These are phyloP conservation scores for Saimiri boliviensis DNA, from an alignment of 2,113 vertebrate species.

Conservation along the genomic window DNA sequence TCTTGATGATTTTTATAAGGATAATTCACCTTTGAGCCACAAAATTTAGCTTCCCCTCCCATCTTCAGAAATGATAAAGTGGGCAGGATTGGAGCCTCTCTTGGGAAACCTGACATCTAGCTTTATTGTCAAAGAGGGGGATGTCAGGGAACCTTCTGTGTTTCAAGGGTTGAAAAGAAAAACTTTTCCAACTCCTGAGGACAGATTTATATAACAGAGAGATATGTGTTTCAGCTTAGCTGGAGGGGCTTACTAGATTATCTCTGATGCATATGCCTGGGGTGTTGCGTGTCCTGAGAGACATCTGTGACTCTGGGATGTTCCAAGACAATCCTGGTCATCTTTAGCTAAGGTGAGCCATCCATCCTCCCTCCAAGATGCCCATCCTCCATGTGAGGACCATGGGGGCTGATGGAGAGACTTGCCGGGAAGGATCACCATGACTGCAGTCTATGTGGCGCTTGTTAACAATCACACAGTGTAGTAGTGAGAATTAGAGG, in stretches of 20 bases:
- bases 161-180: neutral
- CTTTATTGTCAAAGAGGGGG: neutral
- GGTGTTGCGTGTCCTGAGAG: neutral
- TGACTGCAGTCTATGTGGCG: neutral
- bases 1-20: neutral
- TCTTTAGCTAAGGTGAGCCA: neutral
- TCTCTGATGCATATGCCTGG: neutral
- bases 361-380: neutral
- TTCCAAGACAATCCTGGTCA: neutral
- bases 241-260: neutral
- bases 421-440: neutral
- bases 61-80: neutral
- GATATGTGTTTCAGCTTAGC: neutral
- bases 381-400: neutral
- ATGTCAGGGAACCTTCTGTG: neutral
- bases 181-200: neutral
- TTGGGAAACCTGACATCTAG: neutral
- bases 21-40: conserved; percentile 19
- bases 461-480: neutral
- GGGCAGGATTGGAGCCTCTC: neutral
- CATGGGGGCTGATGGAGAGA: neutral
- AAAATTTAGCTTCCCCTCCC: neutral
- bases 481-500: neutral
- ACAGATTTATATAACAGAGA: neutral
- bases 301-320: neutral